Percentiles rank a stretch among this genome's conserved stretches.
Conservation (phyloP, 2,113 vertebrate genomes). For the Psittacara wagleri region DNA sequence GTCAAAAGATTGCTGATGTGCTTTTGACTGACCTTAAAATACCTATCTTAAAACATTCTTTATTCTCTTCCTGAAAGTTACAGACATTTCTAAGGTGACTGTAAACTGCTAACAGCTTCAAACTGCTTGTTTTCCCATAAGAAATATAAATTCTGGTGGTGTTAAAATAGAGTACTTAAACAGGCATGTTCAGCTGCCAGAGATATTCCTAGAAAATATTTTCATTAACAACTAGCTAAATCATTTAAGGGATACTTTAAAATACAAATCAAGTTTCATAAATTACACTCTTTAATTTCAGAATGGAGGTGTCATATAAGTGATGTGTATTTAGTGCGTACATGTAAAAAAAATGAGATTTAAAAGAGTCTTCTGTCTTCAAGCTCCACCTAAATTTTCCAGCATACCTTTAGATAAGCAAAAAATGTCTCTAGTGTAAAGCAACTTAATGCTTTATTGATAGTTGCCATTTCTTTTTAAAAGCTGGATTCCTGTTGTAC, state of each 20-base stretch:
- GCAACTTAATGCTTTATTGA: slow-evolving; percentile 59
- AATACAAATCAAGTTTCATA: background rate
- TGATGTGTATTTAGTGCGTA: background rate
- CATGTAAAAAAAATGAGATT: background rate
- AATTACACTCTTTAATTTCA: background rate
- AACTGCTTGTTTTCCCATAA: background rate
- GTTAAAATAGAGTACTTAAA: background rate
- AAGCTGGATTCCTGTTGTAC: slow-evolving; percentile 70
- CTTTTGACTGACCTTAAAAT: background rate
- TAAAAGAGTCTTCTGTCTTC: background rate
- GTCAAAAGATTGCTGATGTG: background rate
- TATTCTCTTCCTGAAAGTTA: background rate
- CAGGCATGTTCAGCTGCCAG: background rate
- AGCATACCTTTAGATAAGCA: slow-evolving; percentile 69
- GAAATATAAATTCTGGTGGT: background rate
- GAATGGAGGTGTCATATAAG: background rate
- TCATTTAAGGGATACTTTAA: background rate
- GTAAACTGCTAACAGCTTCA: background rate
- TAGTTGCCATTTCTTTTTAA: slow-evolving; percentile 71
- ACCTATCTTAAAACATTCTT: slow-evolving; percentile 2
- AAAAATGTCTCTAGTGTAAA: slow-evolving; percentile 37
- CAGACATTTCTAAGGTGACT: background rate
- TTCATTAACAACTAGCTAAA: background rate
- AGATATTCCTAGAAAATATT: background rate
- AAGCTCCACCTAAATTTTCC: slow-evolving; percentile 28